Conservation (phyloP, 2,797 vertebrate genomes). For the Acomys russatus region DNA sequence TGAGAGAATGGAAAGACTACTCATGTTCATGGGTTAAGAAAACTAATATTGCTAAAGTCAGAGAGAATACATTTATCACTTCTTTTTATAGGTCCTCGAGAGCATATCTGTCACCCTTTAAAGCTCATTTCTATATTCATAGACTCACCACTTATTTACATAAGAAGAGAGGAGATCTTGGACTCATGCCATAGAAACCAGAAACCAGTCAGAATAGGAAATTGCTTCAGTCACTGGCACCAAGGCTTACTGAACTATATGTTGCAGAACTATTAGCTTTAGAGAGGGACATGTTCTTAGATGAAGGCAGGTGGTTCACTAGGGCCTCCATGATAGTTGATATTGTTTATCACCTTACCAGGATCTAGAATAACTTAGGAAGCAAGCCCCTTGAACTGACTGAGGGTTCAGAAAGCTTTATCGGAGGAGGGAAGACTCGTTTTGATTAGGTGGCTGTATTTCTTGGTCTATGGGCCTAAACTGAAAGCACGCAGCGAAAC, state of each 20-base stretch:
- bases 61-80: neutral
- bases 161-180: neutral
- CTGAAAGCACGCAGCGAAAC: neutral
- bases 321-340: neutral
- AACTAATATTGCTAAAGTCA: neutral
- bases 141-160: neutral
- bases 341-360: neutral
- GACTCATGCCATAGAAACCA: constrained; percentile 18
- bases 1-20: neutral
- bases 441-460: neutral
- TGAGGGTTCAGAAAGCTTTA: neutral
- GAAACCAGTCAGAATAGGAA: neutral
- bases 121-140: neutral
- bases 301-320: neutral
- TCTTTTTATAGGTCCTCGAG: neutral
- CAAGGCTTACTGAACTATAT: constrained; percentile 6
- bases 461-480: neutral
- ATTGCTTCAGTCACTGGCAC: neutral
- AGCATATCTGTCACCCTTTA: neutral
- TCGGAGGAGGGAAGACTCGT: neutral
- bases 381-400: neutral
- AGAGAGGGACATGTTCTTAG: neutral
- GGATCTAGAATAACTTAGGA: neutral
- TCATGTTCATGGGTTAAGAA: neutral
- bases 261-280: neutral